Evolutionary conservation across 2,888 invertebrate genomes (phyloP).

Genomic region (Cosmorhoe ocellata): DNA sequence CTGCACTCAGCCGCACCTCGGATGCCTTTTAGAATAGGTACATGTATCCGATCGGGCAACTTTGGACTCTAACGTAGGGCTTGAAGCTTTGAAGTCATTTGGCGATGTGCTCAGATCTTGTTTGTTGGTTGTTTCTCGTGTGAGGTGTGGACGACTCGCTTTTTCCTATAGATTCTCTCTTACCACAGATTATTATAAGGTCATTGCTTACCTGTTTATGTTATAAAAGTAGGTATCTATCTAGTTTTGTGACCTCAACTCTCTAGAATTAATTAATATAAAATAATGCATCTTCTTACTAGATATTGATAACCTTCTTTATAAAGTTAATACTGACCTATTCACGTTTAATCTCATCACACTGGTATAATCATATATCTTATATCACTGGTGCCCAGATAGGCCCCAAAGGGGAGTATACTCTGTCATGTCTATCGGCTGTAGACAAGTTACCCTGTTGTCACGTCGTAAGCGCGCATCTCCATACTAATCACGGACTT

Average conservation of each 20-base stretch:
- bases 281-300: too few species aligned
- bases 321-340: too few species aligned
- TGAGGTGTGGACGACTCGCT: slow-evolving; percentile 34
- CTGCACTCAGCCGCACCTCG: slow-evolving; percentile 59
- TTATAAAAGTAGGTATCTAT: slow-evolving; percentile 8
- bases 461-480: too few species aligned
- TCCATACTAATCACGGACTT: too few species aligned
- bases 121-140: slow-evolving; percentile 31
- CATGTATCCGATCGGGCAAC: slow-evolving; percentile 9
- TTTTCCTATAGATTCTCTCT: slow-evolving; percentile 32
- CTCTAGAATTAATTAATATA: background rate
- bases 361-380: too few species aligned
- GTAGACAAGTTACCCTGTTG: too few species aligned
- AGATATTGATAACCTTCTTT: too few species aligned
- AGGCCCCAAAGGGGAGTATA: too few species aligned
- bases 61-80: slow-evolving; percentile 14
- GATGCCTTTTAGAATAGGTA: slow-evolving; percentile 31
- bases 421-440: too few species aligned
- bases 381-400: too few species aligned
- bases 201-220: slow-evolving; percentile 14
- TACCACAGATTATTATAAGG: slow-evolving; percentile 24
- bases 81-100: slow-evolving; percentile 12
- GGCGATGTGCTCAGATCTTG: slow-evolving; percentile 21
- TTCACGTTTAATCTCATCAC: too few species aligned
- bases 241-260: slow-evolving; percentile 8